Evolutionary conservation across 2,797 vertebrate genomes (phyloP).

Genomic region (Hozukius guyotensis): DNA sequence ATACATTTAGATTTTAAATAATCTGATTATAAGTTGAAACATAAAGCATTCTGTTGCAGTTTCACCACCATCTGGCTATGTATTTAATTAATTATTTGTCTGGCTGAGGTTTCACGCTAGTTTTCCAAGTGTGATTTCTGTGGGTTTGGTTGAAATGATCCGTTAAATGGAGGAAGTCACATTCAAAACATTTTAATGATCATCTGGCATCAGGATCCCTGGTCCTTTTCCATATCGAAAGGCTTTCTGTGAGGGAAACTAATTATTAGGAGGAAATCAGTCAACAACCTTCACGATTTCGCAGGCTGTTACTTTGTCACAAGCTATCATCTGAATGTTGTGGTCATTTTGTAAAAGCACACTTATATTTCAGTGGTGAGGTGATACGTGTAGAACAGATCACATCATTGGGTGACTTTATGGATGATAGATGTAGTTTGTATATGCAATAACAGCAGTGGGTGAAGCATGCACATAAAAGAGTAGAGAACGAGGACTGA

Average conservation of each 20-base stretch:
- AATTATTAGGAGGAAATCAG: background rate
- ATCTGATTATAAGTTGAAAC: background rate
- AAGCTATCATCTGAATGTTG: background rate
- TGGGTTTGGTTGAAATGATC: background rate
- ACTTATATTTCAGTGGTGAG: background rate
- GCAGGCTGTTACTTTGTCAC: background rate
- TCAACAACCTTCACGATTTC: background rate
- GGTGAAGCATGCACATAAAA: background rate
- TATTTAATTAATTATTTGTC: background rate
- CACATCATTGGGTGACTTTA: background rate
- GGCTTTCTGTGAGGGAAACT: background rate
- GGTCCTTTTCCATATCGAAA: background rate
- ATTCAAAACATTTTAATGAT: constrained; percentile 7
- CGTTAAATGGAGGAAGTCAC: background rate
- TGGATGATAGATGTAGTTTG: background rate
- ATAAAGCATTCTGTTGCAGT: background rate
- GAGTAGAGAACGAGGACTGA: constrained; percentile 5
- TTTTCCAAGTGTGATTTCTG: constrained; percentile 1
- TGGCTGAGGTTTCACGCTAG: background rate
- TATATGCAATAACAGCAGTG: background rate
- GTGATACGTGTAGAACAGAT: background rate
- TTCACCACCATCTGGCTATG: background rate
- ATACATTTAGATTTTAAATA: background rate
- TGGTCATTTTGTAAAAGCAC: background rate
- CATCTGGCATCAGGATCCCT: background rate